Evolutionary conservation across 2,888 invertebrate genomes (phyloP), one percentile per base, ranked within the genome.

Genomic region (Chaetoderma sp.): DNA sequence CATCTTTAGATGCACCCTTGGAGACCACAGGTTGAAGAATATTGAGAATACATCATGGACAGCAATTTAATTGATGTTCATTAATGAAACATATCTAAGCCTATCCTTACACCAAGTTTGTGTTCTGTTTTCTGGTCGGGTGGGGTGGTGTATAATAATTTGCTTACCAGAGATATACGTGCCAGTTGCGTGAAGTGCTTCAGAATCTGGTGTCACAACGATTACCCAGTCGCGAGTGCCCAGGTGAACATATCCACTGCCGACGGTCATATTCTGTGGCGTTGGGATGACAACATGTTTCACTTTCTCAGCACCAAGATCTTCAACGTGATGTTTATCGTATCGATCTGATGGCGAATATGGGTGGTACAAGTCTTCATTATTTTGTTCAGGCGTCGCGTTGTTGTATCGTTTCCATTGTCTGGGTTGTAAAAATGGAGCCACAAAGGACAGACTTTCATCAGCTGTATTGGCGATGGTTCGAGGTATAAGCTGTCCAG

Each of bases 381-480:
- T 16, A 25, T 30, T 10, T 2, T 33, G 30, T n/a, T 52, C 52
- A 8, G 13, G 18, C 16, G 28, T 13, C 2, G 2, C 2, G 32
- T 18, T 32, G 32, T 52, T n/a, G 2, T 18, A 27, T 2, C 52
- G 52, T 52, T 52, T 52, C 52, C 52, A 52, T 28, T 78, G 69
- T 25, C 66, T 68, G 6, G 77, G 75, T 6, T 62, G 70, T 58
- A 78, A 77, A 71, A 81, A 82, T 3, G 75, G 71, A 33, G 72
- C 71, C 16, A 81, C 77, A 68, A 80, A 82, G 28, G 61, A 59
- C 64, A 82, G 70, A 16, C 73, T 71, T 49, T 81, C 78, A 21
- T 75, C 77, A 21, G 70, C 71, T n/a, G 82, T 82, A 52, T 75
- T 73, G 50, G 70, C 63, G 13, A 82, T 75, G 5, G 79, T 54